Percentiles rank a stretch among this genome's conserved stretches.
Conservation (phyloP, 2,888 invertebrate genomes). For the Spilarctia lutea region DNA sequence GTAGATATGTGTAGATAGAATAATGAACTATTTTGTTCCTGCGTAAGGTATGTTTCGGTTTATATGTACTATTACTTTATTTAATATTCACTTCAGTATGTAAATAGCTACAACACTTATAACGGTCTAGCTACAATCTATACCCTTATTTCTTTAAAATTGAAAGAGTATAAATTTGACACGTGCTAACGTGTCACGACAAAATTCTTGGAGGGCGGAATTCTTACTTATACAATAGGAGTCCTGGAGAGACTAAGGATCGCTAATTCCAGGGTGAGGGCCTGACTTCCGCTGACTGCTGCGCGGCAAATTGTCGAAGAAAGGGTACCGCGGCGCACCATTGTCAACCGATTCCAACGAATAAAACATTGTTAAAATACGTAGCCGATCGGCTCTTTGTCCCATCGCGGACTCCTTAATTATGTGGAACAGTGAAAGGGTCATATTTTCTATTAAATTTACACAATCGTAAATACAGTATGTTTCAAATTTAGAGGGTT, state of each 20-base stretch:
- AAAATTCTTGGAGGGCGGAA: slow-evolving; percentile 79
- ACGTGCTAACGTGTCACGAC: slow-evolving; percentile 74
- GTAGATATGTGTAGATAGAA: no score
- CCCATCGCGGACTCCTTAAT: slow-evolving; percentile 82
- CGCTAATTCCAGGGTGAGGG: slow-evolving; percentile 79
- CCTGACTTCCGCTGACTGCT: slow-evolving; percentile 82
- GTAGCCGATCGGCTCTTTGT: slow-evolving; percentile 83
- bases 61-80: neutral
- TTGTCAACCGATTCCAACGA: slow-evolving; percentile 85
- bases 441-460: slow-evolving; percentile 86
- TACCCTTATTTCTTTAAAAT: slow-evolving; percentile 29
- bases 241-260: slow-evolving; percentile 78
- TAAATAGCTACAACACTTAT: slow-evolving; percentile 11
- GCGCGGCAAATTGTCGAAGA: slow-evolving; percentile 83
- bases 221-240: slow-evolving; percentile 69
- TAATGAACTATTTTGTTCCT: no score
- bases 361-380: slow-evolving; percentile 81
- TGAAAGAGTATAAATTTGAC: slow-evolving; percentile 64
- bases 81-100: neutral
- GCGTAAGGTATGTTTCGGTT: no score
- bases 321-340: slow-evolving; percentile 77
- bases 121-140: slow-evolving; percentile 35
- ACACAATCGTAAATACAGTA: slow-evolving; percentile 68
- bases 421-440: slow-evolving; percentile 85
- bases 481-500: slow-evolving; percentile 52